Evolutionary conservation across 2,888 invertebrate species (phyloP).

Genomic region (Lottia scabra): DNA sequence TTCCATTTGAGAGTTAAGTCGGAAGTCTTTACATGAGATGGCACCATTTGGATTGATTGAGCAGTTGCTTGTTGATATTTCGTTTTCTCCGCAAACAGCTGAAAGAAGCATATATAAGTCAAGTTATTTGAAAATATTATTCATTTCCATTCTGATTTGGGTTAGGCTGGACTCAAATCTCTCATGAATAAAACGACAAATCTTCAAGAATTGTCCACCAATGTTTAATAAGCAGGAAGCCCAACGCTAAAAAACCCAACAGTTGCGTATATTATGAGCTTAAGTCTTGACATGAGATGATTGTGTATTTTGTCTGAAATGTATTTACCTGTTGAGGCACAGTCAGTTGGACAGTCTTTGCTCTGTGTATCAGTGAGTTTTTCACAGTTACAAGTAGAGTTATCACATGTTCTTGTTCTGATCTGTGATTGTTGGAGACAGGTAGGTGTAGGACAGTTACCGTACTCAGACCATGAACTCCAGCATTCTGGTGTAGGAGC

Average conservation of each 20-base stretch:
- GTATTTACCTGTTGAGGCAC: background rate
- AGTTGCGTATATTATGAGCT: too few species aligned
- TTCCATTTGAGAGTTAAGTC: background rate
- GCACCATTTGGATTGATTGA: background rate
- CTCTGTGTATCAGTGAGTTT: background rate
- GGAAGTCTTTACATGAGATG: background rate
- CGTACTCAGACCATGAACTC: background rate
- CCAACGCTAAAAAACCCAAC: too few species aligned
- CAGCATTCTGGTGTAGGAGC: background rate
- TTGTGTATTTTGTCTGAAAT: too few species aligned
- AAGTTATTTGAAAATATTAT: too few species aligned
- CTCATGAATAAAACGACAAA: too few species aligned
- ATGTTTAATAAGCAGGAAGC: too few species aligned
- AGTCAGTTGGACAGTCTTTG: background rate
- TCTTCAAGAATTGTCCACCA: too few species aligned
- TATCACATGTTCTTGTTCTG: background rate
- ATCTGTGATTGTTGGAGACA: background rate
- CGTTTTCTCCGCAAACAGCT: background rate
- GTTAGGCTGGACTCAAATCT: too few species aligned
- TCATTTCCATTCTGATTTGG: too few species aligned
- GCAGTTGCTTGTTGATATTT: background rate
- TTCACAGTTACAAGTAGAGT: background rate
- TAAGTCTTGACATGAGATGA: too few species aligned
- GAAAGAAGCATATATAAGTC: too few species aligned
- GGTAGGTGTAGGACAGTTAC: background rate